These are phyloP conservation scores for Acrobeloides nanus DNA, from an alignment of 2,888 invertebrate genomes.

Conservation along the genomic window DNA sequence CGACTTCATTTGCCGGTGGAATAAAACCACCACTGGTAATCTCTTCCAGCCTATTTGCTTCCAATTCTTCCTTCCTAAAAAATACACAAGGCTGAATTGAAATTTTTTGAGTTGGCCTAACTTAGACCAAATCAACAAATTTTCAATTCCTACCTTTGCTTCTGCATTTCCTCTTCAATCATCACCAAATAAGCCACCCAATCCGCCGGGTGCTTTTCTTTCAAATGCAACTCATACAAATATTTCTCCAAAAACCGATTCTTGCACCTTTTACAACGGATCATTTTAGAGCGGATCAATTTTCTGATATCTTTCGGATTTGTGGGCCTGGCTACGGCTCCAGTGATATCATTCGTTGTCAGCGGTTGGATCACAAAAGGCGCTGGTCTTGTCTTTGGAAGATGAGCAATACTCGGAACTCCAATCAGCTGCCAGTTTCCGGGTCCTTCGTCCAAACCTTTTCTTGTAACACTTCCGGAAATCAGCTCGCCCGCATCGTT, in stretches of 20 bases:
- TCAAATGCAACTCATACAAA: slow-evolving; percentile 47
- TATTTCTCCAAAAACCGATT: slow-evolving; percentile 52
- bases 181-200: slow-evolving; percentile 45
- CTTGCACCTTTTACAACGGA: slow-evolving; percentile 48
- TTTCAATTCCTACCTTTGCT: slow-evolving; percentile 25
- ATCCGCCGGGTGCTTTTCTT: slow-evolving; percentile 46
- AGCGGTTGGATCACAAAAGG: slow-evolving; percentile 26
- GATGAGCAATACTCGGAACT: slow-evolving; percentile 5
- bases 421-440: no score
- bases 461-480: no score
- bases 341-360: slow-evolving; percentile 21
- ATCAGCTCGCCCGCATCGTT: no score
- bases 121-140: neutral
- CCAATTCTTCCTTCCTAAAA: slow-evolving; percentile 39
- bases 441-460: no score
- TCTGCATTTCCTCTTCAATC: slow-evolving; percentile 46
- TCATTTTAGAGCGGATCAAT: slow-evolving; percentile 46
- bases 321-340: slow-evolving; percentile 34
- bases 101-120: neutral
- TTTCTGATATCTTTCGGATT: slow-evolving; percentile 43
- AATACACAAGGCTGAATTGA: neutral
- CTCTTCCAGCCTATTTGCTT: slow-evolving; percentile 47
- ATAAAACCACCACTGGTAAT: slow-evolving; percentile 51
- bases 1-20: slow-evolving; percentile 49
- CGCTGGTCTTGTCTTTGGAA: slow-evolving; percentile 10